Base-by-base conservation (phyloP, 2,113 vertebrate species). In the Ailuropoda melanoleuca region DNA sequence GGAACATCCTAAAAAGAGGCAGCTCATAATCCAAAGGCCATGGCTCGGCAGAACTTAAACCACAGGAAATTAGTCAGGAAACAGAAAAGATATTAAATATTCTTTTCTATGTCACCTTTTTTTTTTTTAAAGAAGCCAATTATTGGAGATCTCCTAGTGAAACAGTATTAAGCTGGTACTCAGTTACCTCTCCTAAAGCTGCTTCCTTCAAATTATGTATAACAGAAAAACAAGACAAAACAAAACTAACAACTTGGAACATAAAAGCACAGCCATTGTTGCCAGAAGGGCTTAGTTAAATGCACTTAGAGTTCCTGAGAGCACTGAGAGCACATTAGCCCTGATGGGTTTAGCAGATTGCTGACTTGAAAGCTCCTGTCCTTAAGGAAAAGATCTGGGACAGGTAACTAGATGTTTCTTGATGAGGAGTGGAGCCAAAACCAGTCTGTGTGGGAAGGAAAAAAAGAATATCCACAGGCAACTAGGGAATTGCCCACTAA, bases 241-340 rank as follows among this genome's bases (percentile, higher is more conserved):
- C 21, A 64, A 37, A 80, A n/a, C 21, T 43, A 95, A 91, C 3
- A 29, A 86, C 53, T 75, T 93, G 78, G 43, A 96, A 92, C 92
- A 84, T 78, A 91, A 92, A 96, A 87, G 8, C 62, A 70, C 43
- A 56, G 56, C 50, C 46, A 55, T n/a, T 58, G 11, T 50, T 93
- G 87, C 84, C 90, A 97, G 75, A 87, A 82, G 66, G 29, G 10
- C 82, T 97, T 93, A 86, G 77, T 93, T 77, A 83, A 96, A 90
- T 50, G 48, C 75, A 78, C 93, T 83, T 48, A 62, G 64, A 88
- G 83, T 80, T 84, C 43, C 13, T 66, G 60, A n/a, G 60, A 90
- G 43, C 74, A 77, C 34, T 68, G 56, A 97, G 88, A 97, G 12
- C 56, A 26, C 78, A 96, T 93, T 85, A 82, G 48, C 48, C 66